Conservation (phyloP, 2,888 invertebrate genomes). For the Aspidapion aeneum region DNA sequence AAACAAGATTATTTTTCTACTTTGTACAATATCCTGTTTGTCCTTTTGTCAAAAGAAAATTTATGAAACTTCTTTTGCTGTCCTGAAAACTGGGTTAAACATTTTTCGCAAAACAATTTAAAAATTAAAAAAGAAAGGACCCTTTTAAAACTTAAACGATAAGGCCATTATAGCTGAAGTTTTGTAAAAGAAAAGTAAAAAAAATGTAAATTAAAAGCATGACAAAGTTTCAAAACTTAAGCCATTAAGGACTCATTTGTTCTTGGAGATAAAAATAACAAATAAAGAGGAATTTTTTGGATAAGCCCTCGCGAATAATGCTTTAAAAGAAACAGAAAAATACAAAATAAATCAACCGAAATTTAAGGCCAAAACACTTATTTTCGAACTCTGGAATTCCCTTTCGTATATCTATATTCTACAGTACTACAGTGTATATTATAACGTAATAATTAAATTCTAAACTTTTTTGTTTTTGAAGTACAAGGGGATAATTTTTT, state of each 20-base stretch:
- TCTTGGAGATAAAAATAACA: not conserved
- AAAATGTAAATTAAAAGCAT: conserved; percentile 11
- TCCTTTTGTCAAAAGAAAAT: not conserved
- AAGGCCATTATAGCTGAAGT: not conserved
- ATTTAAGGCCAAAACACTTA: too few relatives aligned
- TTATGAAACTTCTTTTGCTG: not conserved
- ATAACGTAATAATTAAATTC: too few relatives aligned
- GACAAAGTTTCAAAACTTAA: conserved; percentile 12
- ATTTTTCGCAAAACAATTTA: not conserved
- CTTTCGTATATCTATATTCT: too few relatives aligned
- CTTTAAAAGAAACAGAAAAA: too few relatives aligned
- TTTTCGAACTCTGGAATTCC: too few relatives aligned
- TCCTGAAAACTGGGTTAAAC: not conserved
- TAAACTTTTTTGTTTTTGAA: too few relatives aligned
- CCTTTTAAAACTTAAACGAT: not conserved
- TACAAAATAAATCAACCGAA: too few relatives aligned
- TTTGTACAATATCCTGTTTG: too few relatives aligned
- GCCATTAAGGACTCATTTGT: conserved; percentile 5
- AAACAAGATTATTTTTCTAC: too few relatives aligned
- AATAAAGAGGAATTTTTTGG: not conserved
- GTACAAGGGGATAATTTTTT: too few relatives aligned
- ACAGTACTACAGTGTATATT: too few relatives aligned
- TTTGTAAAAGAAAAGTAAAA: not conserved
- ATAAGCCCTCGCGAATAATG: too few relatives aligned
- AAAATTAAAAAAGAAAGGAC: not conserved